Evolutionary conservation across 1,140 invertebrate species (phyloP).

Genomic region (Drosophila sulfurigaster): DNA sequence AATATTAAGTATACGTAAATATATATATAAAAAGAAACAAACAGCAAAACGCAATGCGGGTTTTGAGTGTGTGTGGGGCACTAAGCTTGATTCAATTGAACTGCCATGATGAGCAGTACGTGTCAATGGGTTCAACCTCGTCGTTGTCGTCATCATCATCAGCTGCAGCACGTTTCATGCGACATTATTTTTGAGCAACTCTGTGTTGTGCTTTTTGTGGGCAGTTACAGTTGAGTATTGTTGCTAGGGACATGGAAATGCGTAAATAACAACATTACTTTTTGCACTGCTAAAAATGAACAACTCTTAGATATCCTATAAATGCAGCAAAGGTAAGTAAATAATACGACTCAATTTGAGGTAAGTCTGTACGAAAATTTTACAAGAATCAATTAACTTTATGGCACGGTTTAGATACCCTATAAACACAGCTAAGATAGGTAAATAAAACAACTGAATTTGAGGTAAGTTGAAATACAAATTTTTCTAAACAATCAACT

Average conservation of each 20-base stretch:
- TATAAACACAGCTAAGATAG: too few species aligned
- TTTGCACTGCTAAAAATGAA: background rate
- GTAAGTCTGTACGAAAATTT: too few species aligned
- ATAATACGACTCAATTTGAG: too few species aligned
- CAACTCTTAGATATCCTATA: background rate
- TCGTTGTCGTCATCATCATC: slow-evolving; percentile 5
- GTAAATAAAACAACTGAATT: too few species aligned
- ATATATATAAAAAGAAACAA: slow-evolving; percentile 11
- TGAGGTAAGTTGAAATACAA: too few species aligned
- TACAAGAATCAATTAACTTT: too few species aligned
- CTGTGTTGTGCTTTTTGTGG: slow-evolving; percentile 2
- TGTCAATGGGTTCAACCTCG: slow-evolving; percentile 28
- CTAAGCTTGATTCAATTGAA: slow-evolving; percentile 36
- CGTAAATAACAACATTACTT: slow-evolving; percentile 6
- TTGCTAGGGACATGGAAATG: background rate
- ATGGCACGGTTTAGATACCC: too few species aligned
- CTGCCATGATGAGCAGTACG: slow-evolving; percentile 32
- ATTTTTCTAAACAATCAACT: too few species aligned
- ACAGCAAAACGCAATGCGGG: slow-evolving; percentile 7
- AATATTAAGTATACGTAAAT: slow-evolving; percentile 58
- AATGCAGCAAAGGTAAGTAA: background rate
- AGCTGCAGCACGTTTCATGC: slow-evolving; percentile 26
- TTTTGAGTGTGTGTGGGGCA: background rate
- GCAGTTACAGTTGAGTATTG: background rate
- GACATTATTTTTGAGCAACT: slow-evolving; percentile 18